Evolutionary conservation across 1,140 invertebrate species (phyloP), one percentile per base, ranked within the genome.

Genomic region (Eumaeus atala): DNA sequence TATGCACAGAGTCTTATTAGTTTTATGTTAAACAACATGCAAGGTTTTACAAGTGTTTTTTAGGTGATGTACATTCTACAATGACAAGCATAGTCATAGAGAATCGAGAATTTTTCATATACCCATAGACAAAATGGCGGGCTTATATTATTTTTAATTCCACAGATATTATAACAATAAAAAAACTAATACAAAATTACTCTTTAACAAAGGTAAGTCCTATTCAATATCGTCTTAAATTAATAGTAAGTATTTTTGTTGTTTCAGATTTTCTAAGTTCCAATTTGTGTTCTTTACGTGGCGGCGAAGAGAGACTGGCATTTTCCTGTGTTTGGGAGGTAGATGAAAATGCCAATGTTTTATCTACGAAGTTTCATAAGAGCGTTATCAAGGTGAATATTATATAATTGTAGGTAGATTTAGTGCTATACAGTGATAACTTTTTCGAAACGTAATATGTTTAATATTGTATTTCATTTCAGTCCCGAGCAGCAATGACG

Each of bases 291-390:
- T 99, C 97, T 0, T 84, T 99, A 7, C 89, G 94, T 53, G 95
- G 93, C 0, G 91, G 91, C 12, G 94, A 94, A 59, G 95, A 97
- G 70, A 89, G 96, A 58, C 93, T 98, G 69, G 96, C 97, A 0
- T 99, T 99, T 78, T 97, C 96, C 9, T 96, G 95, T 59, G 88
- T 98, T 47, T 99, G 97, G 97, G 94, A 96, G 86, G 90, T 99
- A 62, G 93, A 95, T 59, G 81, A 91, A 18, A 89, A 97, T 48
- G 96, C 96, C 0, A 93, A 98, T 70, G 93, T 99, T 58, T 74
- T 98, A 9, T 85, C 88, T 12, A 94, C 93, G 7, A 91, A 91
- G 61, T 99, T 96, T 75, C 92, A 92, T 61, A 99, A 99, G 84
- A 97, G 96, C 65, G 92, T 99, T 17, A 99, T 99, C 58, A 89